Percentiles rank a stretch among this genome's conserved stretches.
Evolutionary conservation across 2,888 invertebrate species (phyloP).

Genomic region (Sipha maydis): DNA sequence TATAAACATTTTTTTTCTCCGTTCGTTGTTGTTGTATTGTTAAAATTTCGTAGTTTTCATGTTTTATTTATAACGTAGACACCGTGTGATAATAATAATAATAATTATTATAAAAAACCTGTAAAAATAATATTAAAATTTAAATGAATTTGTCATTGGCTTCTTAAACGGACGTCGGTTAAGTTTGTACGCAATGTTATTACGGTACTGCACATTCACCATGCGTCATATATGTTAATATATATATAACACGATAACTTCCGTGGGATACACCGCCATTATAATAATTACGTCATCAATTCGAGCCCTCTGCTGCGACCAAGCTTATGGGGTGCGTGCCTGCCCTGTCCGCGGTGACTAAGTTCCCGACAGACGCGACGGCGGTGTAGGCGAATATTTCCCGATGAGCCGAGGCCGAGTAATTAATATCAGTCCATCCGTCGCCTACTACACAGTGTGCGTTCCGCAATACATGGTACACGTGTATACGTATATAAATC

Average conservation of each 20-base stretch:
- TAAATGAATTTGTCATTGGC: background rate
- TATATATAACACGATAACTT: background rate
- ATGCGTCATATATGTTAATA: background rate
- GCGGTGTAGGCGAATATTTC: constrained; percentile 15
- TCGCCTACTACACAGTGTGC: background rate
- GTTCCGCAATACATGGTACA: background rate
- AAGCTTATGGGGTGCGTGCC: background rate
- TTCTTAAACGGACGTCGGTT: background rate
- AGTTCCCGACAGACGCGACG: background rate
- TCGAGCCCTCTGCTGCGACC: background rate
- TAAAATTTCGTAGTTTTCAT: too few species aligned
- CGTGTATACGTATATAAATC: background rate
- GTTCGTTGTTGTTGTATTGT: too few species aligned
- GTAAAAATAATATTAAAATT: too few species aligned
- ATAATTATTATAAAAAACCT: too few species aligned
- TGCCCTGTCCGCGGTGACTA: constrained; percentile 39
- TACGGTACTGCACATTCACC: background rate
- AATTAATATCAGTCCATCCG: constrained; percentile 37
- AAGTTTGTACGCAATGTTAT: too few species aligned
- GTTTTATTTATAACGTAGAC: too few species aligned
- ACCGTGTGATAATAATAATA: too few species aligned
- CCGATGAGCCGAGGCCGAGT: constrained; percentile 21
- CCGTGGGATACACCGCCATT: background rate
- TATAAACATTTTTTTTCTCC: too few species aligned
- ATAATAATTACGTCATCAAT: constrained; percentile 51